Base-by-base conservation (phyloP, 2,113 vertebrate genomes). In the Cygnus atratus region DNA sequence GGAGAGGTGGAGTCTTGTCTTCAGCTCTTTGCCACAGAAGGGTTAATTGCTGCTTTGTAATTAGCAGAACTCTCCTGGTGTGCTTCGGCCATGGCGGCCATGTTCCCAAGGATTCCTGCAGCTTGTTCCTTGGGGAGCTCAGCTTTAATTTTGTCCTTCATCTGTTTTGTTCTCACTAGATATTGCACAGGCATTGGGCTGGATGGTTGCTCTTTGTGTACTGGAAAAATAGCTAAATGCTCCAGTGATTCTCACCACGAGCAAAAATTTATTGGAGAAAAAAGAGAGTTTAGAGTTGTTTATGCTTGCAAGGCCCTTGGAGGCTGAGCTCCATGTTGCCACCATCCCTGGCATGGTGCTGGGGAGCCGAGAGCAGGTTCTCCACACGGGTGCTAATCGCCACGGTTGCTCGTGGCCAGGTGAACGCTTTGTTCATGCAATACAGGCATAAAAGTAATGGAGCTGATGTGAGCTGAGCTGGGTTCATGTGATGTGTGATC, bases 71-170 rank as follows among this genome's bases (percentile, higher is more conserved):
- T 59, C 13, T 89, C 52, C 85, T 59, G 41, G 57, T 58, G 31
- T 28, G 46, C 44, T 39, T 39, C 0, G 0, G 74, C 29, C 6
- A 0, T 43, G 50, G 77, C 84, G 66, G 58, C 62, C 12, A 1
- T 39, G 80, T 55, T 88, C 89, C 87, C 87, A 54, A 66, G 35
- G 84, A 87, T 91, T 86, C 76, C 87, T 91, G 77, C 73, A 86
- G 76, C 50, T 68, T 3, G 0, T 66, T 92, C 87, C 73, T 54
- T 13, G 41, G 55, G 35, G 50, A 95, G 22, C 70, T 88, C 44
- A 70, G 72, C 63, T 80, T 84, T 88, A 37, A 52, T 79, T 88
- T 84, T 18, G 14, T 62, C 59, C 80, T 78, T 70, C 1, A 1
- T 58, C 86, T 92, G 35, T 87, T 86, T 81, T 66, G 26, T 41